A percentile compares a stretch with the other conserved stretches of the same genome.
Evolutionary conservation across 2,888 invertebrate genomes (phyloP).

Genomic region (Euproctis similis): DNA sequence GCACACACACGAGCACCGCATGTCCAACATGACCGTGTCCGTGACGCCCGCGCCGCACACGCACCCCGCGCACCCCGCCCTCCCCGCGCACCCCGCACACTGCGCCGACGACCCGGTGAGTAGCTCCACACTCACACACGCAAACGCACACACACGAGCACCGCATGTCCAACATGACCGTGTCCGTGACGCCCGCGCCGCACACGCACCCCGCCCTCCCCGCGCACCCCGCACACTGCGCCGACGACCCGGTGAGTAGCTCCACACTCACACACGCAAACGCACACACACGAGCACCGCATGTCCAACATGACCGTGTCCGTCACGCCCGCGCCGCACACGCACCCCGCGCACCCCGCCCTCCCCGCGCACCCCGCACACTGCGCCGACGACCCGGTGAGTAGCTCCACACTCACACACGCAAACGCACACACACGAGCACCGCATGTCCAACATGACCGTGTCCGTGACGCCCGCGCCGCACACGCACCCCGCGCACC

Average conservation of each 20-base stretch:
- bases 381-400: constrained; percentile 55
- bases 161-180: constrained; percentile 72
- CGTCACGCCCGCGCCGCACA: constrained; percentile 60
- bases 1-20: constrained; percentile 64
- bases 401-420: no score
- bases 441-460: constrained; percentile 72
- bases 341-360: constrained; percentile 27
- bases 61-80: constrained; percentile 28
- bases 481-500: constrained; percentile 25
- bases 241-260: constrained; percentile 55
- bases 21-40: constrained; percentile 72
- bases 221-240: constrained; percentile 31
- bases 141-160: no score
- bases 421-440: no score
- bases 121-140: no score
- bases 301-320: constrained; percentile 73
- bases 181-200: constrained; percentile 67
- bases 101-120: constrained; percentile 53
- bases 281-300: no score
- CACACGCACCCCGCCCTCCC: constrained; percentile 25
- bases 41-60: constrained; percentile 60
- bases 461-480: constrained; percentile 70
- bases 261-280: no score
- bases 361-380: constrained; percentile 29
- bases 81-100: no score